These are phyloP conservation scores for Tichodroma muraria DNA, from an alignment of 2,113 vertebrate species.

Conservation along the genomic window DNA sequence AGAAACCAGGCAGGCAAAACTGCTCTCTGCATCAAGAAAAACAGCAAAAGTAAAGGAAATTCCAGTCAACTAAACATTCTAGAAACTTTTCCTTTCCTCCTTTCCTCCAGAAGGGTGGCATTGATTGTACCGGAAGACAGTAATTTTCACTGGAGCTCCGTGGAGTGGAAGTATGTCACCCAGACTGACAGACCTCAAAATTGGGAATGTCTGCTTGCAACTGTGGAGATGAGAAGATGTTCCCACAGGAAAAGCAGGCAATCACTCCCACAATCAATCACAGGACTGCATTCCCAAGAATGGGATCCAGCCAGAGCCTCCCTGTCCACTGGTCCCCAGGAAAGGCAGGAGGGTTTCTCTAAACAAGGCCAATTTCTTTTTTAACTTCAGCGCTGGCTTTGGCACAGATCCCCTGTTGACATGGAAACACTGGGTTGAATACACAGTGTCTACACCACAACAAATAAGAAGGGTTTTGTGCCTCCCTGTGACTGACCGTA, in stretches of 20 bases:
- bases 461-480: constrained; percentile 20
- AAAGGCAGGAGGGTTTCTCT: not conserved
- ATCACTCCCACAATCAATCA: not conserved
- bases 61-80: not conserved
- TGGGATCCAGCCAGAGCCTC: not conserved
- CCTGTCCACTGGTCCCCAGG: not conserved
- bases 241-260: not conserved
- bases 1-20: not conserved
- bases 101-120: not conserved
- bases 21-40: not conserved
- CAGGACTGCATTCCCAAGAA: not conserved
- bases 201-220: not conserved
- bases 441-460: constrained; percentile 7
- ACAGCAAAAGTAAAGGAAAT: not conserved
- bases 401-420: constrained; percentile 11
- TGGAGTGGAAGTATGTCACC: not conserved
- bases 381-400: not conserved
- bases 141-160: not conserved
- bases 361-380: not conserved
- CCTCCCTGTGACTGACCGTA: not conserved
- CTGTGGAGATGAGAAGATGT: not conserved
- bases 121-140: not conserved
- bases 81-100: not conserved
- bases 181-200: not conserved
- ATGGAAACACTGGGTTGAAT: constrained; percentile 27